phyloP scores from a whole-genome alignment of 2,113 vertebrate genomes.

The Pyxicephalus adspersus region DNA sequence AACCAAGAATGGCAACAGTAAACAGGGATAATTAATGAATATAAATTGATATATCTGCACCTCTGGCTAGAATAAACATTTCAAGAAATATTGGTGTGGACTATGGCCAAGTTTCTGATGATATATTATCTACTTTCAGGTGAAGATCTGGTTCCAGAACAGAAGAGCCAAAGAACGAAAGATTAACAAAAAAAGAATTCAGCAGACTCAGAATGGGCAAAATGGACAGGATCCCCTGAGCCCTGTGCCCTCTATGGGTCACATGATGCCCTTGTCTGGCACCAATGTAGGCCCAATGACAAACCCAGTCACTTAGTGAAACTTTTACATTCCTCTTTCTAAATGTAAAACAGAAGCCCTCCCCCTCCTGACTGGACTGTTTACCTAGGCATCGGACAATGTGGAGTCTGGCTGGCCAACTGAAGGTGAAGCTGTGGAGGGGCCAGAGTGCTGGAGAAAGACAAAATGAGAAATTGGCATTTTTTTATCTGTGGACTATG shows the following conservation, averaged over 20 bases:
- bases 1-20: too few relatives aligned
- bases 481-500: too few relatives aligned
- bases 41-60: too few relatives aligned
- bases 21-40: too few relatives aligned
- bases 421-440: neutral
- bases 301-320: slow-evolving; percentile 32
- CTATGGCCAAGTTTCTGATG: neutral
- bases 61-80: too few relatives aligned
- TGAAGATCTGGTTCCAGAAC: slow-evolving; percentile 85
- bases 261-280: slow-evolving; percentile 53
- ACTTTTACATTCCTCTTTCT: neutral
- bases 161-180: slow-evolving; percentile 80
- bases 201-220: slow-evolving; percentile 71
- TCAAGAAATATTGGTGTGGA: neutral
- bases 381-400: neutral
- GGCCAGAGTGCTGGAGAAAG: neutral
- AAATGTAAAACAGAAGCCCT: neutral
- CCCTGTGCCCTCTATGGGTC: slow-evolving; percentile 66
- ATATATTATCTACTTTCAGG: slow-evolving; percentile 63
- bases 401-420: neutral
- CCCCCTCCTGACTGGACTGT: neutral
- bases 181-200: slow-evolving; percentile 80
- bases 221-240: slow-evolving; percentile 69
- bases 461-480: neutral
- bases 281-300: slow-evolving; percentile 61